These are phyloP conservation scores for Oxyruncus cristatus DNA, from an alignment of 2,113 vertebrate genomes.

Conservation along the genomic window DNA sequence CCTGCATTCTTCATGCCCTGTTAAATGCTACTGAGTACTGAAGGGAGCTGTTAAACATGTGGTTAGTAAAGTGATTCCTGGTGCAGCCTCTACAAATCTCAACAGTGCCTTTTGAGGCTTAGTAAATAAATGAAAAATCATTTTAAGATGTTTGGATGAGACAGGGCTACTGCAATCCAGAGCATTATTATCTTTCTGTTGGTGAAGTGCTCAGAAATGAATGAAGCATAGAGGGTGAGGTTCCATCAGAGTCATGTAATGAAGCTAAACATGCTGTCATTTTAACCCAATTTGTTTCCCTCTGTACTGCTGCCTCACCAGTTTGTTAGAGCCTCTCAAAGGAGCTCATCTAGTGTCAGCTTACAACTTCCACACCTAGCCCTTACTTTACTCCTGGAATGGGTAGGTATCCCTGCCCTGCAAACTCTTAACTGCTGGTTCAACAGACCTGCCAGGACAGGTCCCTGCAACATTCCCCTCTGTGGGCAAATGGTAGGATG, in stretches of 20 bases:
- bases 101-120: conserved; percentile 16
- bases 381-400: conserved; percentile 55
- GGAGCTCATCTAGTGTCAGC: conserved; percentile 65
- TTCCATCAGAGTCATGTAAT: conserved; percentile 66
- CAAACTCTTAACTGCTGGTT: conserved; percentile 70
- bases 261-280: conserved; percentile 61
- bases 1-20: neutral
- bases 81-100: neutral
- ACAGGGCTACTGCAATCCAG: conserved; percentile 41
- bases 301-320: conserved; percentile 59
- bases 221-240: conserved; percentile 59
- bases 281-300: conserved; percentile 62
- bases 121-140: conserved; percentile 18
- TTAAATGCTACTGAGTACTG: neutral
- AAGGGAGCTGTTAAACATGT: neutral
- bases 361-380: conserved; percentile 65
- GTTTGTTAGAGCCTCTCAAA: conserved; percentile 60
- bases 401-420: conserved; percentile 57
- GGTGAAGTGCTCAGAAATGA: conserved; percentile 56
- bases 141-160: conserved; percentile 45
- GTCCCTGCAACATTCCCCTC: conserved; percentile 70
- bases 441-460: conserved; percentile 77
- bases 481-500: conserved; percentile 65
- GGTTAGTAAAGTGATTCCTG: neutral
- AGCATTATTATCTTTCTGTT: conserved; percentile 52